Base-by-base conservation (phyloP, 2,888 invertebrate species). In the Thymelicus lineola region DNA sequence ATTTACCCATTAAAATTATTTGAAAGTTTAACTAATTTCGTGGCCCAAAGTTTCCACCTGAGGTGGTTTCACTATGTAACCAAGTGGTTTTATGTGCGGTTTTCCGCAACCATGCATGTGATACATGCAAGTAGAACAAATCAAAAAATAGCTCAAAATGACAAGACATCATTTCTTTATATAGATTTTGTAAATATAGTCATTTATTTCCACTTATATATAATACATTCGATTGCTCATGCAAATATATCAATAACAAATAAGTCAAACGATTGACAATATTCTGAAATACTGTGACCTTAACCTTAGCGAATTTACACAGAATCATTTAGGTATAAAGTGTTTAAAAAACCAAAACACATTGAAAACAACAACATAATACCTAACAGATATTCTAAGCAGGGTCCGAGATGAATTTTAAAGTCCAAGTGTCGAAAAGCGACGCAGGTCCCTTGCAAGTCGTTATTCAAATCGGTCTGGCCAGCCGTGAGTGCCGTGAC, bases 401-500 rank as follows among this genome's bases (percentile, higher is more conserved):
- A 35, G 45, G 55, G 53, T 15, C 71, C 72, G 78, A 42, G 67
- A 55, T 85, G 81, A 83, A 85, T 87, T 84, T 85, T 80, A 86
- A 86, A 80, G 80, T 5, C 12, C 15, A 55, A 35, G 35, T 61
- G 61, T 61, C 85, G 86, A 85, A 88, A 86, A 80, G 85, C 84
- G 82, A 82, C 76, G 79, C 81, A 80, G 79, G 80, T 79, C 77
- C 50, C 17, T 7, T 55, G 42, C 28, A 45, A 55, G 46, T 62
- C 57, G 68, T 55, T 62, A 68, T 68, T 68, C 35, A 68, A 62
- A 68, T 62, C 2, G 17, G 7, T 5, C 10, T 12, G 7, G 62
- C 77, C 86, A 85, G 86, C 82, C 74, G 28, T 28, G 28, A 28
- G 28, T 28, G 75, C 74, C 72, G 75, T 91, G 92, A 91, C 92